These are phyloP conservation scores for Cyphomyrus plagiostoma DNA, from an alignment of 2,113 vertebrate species.

Conservation along the genomic window DNA sequence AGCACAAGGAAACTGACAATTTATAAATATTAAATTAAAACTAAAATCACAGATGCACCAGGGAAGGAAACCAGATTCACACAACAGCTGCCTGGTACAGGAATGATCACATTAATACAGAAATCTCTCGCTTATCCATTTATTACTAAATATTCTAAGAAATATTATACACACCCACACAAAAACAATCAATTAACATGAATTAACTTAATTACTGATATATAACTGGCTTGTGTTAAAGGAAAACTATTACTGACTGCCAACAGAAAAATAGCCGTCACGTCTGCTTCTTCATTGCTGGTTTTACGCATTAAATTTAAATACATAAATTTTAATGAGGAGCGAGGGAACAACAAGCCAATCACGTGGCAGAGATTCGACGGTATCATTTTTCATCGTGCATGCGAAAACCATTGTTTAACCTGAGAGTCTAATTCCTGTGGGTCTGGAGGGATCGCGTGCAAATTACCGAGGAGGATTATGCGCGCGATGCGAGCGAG, in stretches of 20 bases:
- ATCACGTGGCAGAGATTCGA: neutral
- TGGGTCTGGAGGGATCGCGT: neutral
- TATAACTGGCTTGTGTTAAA: neutral
- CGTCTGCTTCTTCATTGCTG: neutral
- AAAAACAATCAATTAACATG: neutral
- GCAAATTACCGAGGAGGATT: neutral
- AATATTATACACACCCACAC: neutral
- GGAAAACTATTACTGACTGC: neutral
- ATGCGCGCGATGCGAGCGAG: too few relatives aligned
- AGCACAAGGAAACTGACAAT: neutral
- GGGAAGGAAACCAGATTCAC: neutral
- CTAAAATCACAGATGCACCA: neutral
- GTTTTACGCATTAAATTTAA: slow-evolving; percentile 6
- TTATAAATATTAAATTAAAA: too few relatives aligned
- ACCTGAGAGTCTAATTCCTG: neutral
- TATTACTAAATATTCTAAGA: neutral
- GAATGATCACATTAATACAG: neutral
- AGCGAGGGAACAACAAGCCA: neutral
- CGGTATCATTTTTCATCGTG: neutral
- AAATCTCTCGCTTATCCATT: neutral
- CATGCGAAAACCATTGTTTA: slow-evolving; percentile 8
- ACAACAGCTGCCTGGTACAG: neutral
- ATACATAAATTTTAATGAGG: slow-evolving; percentile 9
- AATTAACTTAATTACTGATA: neutral
- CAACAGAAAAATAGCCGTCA: neutral